These are phyloP conservation scores for Drosophila subsilvestris DNA, from an alignment of 2,888 invertebrate genomes.

Conservation along the genomic window DNA sequence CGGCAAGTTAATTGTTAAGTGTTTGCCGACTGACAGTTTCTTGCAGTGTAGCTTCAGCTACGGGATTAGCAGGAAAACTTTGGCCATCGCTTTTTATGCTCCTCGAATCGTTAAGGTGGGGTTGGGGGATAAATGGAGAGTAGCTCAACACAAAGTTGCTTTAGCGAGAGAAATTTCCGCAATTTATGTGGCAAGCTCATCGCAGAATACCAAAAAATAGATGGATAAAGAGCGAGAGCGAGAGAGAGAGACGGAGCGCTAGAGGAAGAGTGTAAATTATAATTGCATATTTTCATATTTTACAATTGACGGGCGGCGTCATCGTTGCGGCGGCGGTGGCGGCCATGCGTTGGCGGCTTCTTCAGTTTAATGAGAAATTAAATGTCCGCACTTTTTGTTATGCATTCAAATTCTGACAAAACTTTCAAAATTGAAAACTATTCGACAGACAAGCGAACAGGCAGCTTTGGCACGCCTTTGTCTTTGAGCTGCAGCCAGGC, in stretches of 20 bases:
- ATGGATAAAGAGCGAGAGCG: constrained; percentile 41
- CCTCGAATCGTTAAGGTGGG: not conserved
- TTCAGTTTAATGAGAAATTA: constrained; percentile 71
- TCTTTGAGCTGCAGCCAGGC: not conserved
- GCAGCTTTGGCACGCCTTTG: not conserved
- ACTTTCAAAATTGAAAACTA: constrained; percentile 64
- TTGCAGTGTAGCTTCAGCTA: constrained; percentile 42
- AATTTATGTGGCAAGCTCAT: constrained; percentile 66
- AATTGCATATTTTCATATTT: constrained; percentile 83
- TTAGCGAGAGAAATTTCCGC: constrained; percentile 48
- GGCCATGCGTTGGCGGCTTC: constrained; percentile 6
- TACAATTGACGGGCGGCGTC: constrained; percentile 77
- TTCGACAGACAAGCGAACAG: constrained; percentile 10
- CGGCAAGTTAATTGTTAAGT: constrained; percentile 78
- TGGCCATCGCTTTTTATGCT: constrained; percentile 46
- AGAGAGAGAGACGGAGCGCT: constrained; percentile 42
- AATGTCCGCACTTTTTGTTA: constrained; percentile 58
- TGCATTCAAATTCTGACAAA: constrained; percentile 57
- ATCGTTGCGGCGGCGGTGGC: constrained; percentile 24
- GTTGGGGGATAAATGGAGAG: constrained; percentile 3
- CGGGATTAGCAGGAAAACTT: constrained; percentile 73
- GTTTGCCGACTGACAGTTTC: constrained; percentile 54
- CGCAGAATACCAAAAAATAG: constrained; percentile 23
- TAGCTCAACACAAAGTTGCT: constrained; percentile 66
- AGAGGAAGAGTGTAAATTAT: constrained; percentile 77